These are phyloP conservation scores for Sciurus niger DNA, from an alignment of 2,113 vertebrate species.

Conservation along the genomic window DNA sequence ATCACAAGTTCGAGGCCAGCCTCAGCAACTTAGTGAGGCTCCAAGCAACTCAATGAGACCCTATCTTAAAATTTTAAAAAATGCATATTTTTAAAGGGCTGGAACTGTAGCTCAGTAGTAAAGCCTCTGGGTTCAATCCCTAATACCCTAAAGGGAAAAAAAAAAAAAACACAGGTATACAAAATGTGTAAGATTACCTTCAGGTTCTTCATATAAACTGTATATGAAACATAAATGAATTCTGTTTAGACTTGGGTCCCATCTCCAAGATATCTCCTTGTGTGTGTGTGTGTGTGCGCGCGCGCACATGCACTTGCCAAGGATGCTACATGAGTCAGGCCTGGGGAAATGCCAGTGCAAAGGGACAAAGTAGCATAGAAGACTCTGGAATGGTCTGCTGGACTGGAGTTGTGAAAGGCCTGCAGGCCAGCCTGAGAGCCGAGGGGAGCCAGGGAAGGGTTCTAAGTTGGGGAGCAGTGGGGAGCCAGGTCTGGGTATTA, in stretches of 20 bases:
- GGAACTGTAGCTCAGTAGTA: no score
- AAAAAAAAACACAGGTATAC: background rate
- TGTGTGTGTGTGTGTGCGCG: no score
- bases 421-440: background rate
- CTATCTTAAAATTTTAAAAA: no score
- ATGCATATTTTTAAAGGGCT: no score
- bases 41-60: no score
- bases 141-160: no score
- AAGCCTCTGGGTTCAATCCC: no score
- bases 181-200: background rate
- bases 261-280: background rate
- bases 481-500: background rate
- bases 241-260: background rate
- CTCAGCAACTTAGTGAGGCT: no score
- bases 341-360: background rate
- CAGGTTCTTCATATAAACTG: background rate
- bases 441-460: background rate
- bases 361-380: background rate
- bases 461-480: background rate
- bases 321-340: background rate
- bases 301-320: background rate
- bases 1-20: no score
- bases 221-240: background rate
- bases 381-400: background rate
- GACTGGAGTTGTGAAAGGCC: background rate